These are phyloP conservation scores for Pheucticus melanocephalus DNA, from an alignment of 2,113 vertebrate genomes.

Conservation along the genomic window DNA sequence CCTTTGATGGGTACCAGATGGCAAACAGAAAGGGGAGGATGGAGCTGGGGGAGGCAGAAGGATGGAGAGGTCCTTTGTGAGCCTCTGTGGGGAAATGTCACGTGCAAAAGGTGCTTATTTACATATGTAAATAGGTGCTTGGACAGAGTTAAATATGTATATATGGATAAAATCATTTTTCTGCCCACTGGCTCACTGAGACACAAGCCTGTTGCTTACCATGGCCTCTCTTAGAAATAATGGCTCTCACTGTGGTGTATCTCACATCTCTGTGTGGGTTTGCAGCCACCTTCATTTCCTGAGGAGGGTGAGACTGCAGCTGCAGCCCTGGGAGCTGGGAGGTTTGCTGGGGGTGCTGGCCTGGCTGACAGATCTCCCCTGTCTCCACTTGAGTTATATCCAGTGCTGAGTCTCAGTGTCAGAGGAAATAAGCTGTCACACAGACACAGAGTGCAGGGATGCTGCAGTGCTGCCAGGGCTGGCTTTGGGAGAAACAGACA, in stretches of 20 bases:
- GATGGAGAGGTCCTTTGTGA: neutral
- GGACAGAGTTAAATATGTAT: neutral
- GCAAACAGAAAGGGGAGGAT: conserved; percentile 23
- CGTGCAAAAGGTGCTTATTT: neutral
- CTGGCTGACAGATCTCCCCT: neutral
- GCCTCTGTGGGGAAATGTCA: neutral
- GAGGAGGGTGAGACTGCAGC: neutral
- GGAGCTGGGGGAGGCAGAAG: neutral
- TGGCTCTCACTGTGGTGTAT: neutral
- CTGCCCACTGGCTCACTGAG: neutral
- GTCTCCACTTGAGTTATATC: neutral
- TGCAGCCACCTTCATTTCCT: neutral
- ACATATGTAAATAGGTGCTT: neutral
- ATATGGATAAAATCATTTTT: neutral
- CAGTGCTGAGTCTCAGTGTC: neutral
- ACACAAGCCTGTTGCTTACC: neutral
- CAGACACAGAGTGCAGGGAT: neutral
- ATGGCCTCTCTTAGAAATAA: neutral
- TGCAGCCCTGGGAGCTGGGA: neutral
- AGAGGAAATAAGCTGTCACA: neutral
- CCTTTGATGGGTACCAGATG: conserved; percentile 65
- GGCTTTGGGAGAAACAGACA: neutral
- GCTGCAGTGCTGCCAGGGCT: neutral
- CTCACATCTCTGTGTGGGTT: neutral
- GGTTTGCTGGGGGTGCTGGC: neutral